Evolutionary conservation across 2,113 vertebrate genomes (phyloP), one percentile per base, ranked within the genome.

Genomic region (Tenrec ecaudatus): DNA sequence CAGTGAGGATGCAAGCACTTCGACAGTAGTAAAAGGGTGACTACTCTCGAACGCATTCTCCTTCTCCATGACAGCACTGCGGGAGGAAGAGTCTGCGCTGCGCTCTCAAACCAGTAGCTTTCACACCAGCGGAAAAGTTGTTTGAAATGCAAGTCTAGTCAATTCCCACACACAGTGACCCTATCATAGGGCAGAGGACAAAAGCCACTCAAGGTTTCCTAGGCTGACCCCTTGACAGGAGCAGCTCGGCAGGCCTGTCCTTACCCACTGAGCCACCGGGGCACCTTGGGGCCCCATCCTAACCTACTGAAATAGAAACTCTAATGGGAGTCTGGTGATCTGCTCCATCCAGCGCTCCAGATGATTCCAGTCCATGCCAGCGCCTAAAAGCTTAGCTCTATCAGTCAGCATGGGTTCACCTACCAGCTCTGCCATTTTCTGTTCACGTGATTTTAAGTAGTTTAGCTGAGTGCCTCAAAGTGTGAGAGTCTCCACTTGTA

Each of bases 221-320:
- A 69, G 31, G 15, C 31, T 33, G 5, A 17, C n/a, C 16, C 33
- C 68, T 69, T 69, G 17, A n/a, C 16, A 17, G 15, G 16, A 33
- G 68, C 29, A 69, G 68, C n/a, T 69, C 68, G 31, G 3, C 66
- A 68, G 66, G 29, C 31, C 14, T 66, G 5, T 58, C 40, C 40
- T n/a, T n/a, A n/a, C n/a, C n/a, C n/a, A n/a, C n/a, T n/a, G 57
- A 10, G 57, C 57, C 16, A 16, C 57, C 57, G 2, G 57, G 57
- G 19, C 19, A 6, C 60, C 17, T 62, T 19, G 16, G 22, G 7
- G 60, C 60, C 19, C 22, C 60, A 62, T 62, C 60, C 60, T 62
- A 81, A 53, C n/a, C 60, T n/a, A 62, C 43, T 71, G 60, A 88
- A 25, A 78, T 4, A 66, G 81, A 89, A 82, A 75, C 89, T 66